Conservation (phyloP, 1,140 invertebrate genomes). For the Drosophila busckii region DNA sequence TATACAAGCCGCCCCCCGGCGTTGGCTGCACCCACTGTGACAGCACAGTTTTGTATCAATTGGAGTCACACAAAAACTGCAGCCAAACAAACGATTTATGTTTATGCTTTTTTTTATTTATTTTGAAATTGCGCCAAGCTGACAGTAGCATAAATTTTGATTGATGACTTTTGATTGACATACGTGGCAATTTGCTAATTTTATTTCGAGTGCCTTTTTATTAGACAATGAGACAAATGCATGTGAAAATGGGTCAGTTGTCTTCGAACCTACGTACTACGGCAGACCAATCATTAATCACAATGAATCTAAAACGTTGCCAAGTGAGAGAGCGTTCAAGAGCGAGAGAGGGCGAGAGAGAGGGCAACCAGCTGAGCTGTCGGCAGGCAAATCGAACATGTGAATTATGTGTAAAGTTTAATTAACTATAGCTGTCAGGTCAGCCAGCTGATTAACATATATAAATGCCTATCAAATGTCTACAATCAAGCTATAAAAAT, state of each 20-base stretch:
- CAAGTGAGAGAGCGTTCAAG: too few species aligned
- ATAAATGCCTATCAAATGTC: conserved; percentile 68
- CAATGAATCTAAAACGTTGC: conserved; percentile 47
- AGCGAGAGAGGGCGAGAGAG: too few species aligned
- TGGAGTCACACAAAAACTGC: too few species aligned
- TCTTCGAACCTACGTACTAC: conserved; percentile 17
- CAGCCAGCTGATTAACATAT: conserved; percentile 66
- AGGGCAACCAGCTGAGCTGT: conserved; percentile 9
- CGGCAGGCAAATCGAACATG: conserved; percentile 43
- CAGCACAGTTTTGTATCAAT: too few species aligned
- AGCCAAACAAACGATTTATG: too few species aligned
- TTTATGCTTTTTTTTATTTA: conserved; percentile 43
- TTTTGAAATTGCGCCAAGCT: conserved; percentile 58
- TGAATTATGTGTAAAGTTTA: conserved; percentile 65
- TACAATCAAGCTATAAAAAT: conserved; percentile 70
- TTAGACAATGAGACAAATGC: background rate
- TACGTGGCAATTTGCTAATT: conserved; percentile 74
- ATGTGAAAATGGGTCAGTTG: conserved; percentile 19
- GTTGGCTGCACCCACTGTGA: conserved; percentile 50
- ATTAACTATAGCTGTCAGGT: conserved; percentile 68
- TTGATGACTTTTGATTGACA: conserved; percentile 71
- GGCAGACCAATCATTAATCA: conserved; percentile 54
- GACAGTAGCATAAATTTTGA: conserved; percentile 72
- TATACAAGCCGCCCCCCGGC: conserved; percentile 61
- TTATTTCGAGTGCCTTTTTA: conserved; percentile 46